Conservation (phyloP, 2,888 invertebrate genomes). For the Cephus runcator region DNA sequence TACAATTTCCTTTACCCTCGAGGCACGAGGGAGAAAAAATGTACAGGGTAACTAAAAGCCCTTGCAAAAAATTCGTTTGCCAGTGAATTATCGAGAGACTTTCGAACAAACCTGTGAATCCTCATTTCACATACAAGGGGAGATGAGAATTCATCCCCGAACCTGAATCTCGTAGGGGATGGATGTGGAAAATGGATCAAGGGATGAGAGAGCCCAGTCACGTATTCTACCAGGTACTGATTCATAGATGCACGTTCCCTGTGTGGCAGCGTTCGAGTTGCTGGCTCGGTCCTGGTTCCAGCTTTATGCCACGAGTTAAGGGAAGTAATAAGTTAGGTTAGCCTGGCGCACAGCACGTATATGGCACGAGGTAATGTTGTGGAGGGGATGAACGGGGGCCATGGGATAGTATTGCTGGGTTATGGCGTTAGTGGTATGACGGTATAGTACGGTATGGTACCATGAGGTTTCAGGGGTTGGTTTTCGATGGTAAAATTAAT, state of each 20-base stretch:
- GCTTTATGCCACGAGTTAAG: conserved; percentile 38
- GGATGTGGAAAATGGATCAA: background rate
- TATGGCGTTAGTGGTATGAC: no score
- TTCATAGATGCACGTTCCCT: background rate
- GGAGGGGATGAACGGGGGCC: conserved; percentile 1
- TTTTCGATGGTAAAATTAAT: background rate
- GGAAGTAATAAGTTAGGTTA: conserved; percentile 47
- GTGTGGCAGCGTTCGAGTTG: background rate
- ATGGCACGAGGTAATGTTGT: conserved; percentile 10
- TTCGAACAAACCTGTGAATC: background rate
- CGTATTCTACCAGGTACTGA: background rate
- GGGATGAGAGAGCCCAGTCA: background rate
- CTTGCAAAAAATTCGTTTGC: background rate
- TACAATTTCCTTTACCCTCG: background rate
- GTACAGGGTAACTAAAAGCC: background rate
- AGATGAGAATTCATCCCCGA: background rate
- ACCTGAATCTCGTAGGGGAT: background rate
- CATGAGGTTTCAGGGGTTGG: background rate
- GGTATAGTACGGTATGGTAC: background rate
- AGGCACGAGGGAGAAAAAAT: background rate
- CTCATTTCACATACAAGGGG: background rate
- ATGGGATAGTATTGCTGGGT: no score
- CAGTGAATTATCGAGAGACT: background rate
- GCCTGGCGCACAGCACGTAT: conserved; percentile 37
- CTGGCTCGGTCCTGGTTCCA: conserved; percentile 11